Conservation (phyloP, 1,140 invertebrate genomes). For the Augochlora pura region DNA sequence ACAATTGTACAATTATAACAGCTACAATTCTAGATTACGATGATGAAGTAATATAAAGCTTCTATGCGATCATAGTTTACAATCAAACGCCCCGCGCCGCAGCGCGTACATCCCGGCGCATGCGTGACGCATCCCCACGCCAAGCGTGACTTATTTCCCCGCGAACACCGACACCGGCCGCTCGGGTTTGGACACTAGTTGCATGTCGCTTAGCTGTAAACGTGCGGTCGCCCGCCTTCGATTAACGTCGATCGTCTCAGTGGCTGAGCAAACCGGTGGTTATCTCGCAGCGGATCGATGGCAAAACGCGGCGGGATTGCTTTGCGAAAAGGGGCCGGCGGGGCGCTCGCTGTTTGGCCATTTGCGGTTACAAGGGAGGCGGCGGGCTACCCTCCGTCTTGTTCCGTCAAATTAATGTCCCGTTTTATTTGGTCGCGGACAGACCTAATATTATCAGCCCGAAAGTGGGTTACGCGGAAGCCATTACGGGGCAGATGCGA, state of each 20-base stretch:
- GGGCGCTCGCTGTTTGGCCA: not conserved
- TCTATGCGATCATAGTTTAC: no score
- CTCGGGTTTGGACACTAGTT: slow-evolving; percentile 54
- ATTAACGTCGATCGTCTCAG: slow-evolving; percentile 59
- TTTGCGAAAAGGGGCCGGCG: not conserved
- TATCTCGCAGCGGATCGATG: slow-evolving; percentile 57
- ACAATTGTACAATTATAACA: no score
- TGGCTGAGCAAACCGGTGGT: slow-evolving; percentile 39
- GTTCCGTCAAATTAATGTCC: not conserved
- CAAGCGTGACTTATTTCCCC: no score
- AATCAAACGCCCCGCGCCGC: no score
- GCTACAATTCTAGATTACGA: no score
- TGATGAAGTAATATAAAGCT: no score
- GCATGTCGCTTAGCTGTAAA: slow-evolving; percentile 61
- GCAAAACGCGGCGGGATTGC: not conserved
- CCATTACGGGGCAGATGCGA: no score
- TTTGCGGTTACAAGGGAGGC: not conserved
- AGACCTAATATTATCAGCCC: no score
- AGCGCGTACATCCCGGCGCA: no score
- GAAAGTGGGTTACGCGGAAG: no score
- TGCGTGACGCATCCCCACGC: no score
- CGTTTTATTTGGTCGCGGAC: not conserved
- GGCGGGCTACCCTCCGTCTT: not conserved
- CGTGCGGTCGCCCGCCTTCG: slow-evolving; percentile 54
- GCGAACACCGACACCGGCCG: not conserved